Evolutionary conservation across 2,888 invertebrate species (phyloP).

Genomic region (Eueremaeus valkanovi): DNA sequence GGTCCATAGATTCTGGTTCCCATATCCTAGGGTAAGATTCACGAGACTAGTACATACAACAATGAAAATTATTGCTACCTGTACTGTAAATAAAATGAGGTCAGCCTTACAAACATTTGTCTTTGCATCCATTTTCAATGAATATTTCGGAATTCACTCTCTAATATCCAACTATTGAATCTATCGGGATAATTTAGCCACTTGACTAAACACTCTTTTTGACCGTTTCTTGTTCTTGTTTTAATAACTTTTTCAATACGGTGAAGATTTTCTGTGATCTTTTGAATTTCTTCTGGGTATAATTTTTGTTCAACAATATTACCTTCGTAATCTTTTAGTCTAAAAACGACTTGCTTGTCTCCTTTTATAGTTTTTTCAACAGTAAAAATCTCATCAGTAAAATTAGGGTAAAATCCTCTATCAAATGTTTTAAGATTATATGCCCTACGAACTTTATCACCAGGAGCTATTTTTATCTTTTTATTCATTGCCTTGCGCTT

Average conservation of each 20-base stretch:
- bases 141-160: too few relatives aligned
- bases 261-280: not conserved
- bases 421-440: not conserved
- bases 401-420: constrained; percentile 27
- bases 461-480: not conserved
- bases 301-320: constrained; percentile 2
- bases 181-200: constrained; percentile 35
- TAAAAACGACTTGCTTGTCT: not conserved
- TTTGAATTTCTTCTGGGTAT: constrained; percentile 25
- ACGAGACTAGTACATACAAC: not conserved
- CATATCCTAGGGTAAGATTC: not conserved
- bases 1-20: constrained; percentile 1
- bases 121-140: too few relatives aligned
- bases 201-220: constrained; percentile 30
- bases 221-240: not conserved
- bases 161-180: constrained; percentile 26
- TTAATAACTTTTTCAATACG: constrained; percentile 14
- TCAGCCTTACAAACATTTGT: not conserved
- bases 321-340: constrained; percentile 16
- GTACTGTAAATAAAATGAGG: not conserved
- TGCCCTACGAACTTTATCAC: constrained; percentile 14
- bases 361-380: constrained; percentile 15
- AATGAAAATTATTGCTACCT: not conserved
- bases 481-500: too few relatives aligned
- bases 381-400: constrained; percentile 15